Evolutionary conservation across 2,113 vertebrate species (phyloP), one percentile per base, ranked within the genome.

Genomic region (Butorides virescens): DNA sequence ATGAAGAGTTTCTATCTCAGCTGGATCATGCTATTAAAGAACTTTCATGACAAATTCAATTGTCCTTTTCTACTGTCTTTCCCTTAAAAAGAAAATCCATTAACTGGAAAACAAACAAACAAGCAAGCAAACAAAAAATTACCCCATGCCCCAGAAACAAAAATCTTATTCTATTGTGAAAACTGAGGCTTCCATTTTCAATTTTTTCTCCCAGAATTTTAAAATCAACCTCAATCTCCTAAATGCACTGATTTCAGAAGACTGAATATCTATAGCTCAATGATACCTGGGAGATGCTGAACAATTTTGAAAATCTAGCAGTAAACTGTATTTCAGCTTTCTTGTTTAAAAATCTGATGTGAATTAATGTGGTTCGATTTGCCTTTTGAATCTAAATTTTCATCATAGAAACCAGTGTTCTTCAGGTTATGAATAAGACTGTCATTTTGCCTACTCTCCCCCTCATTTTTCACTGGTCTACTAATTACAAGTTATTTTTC

Each of bases 161-260:
- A 30, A 13, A 7, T 19, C 3, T 1, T 62, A 8, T 52, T 22
- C 71, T 37, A 22, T 10, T 4, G 2, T 5, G 3, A 65, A 76
- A 73, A 44, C 0, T 0, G 26, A 59, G 4, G 1, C 2, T 36
- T 65, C 53, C 0, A 11, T 32, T 49, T 67, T 62, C 7, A 16
- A 25, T 13, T 5, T 17, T n/a, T 15, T 21, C 67, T 21, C n/a
- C 8, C 29, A 19, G 5, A 34, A 15, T 66, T 36, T 29, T 65
- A 30, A 73, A 50, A 68, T 15, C 2, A 12, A 3, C 2, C 5
- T 77, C 1, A n/a, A 34, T 52, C 1, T 73, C 6, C 2, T 52
- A 52, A 73, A 49, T 16, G 1, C 3, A 23, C 5, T 70, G 15
- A 34, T 85, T 88, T 88, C 29, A 63, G 18, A 88, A 62, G 10